A percentile compares a stretch with the other conserved stretches of the same genome.
Evolutionary conservation across 2,113 vertebrate genomes (phyloP).

Genomic region (Erpornis zantholeuca): DNA sequence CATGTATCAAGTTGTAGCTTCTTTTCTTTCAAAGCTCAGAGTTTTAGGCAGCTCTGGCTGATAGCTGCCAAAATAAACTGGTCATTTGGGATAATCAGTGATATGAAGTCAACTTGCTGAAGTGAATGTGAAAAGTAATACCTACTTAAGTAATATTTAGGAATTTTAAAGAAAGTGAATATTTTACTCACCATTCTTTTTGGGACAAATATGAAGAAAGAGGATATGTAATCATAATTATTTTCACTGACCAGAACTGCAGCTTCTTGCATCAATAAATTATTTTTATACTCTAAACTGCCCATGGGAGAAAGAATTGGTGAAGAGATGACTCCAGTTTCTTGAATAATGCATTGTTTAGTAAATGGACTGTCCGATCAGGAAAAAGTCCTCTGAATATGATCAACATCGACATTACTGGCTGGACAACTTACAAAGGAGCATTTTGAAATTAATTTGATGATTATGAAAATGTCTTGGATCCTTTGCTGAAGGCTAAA

Average conservation of each 20-base stretch:
- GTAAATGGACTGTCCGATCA: background rate
- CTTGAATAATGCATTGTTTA: slow-evolving; percentile 6
- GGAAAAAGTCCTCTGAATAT: background rate
- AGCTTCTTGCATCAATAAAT: background rate
- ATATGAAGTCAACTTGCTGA: background rate
- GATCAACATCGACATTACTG: slow-evolving; percentile 9
- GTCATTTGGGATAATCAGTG: background rate
- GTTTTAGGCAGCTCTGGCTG: background rate
- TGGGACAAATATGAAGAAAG: background rate
- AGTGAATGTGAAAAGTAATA: background rate
- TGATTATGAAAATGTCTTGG: slow-evolving; percentile 60
- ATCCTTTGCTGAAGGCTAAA: slow-evolving; percentile 72
- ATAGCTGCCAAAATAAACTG: background rate
- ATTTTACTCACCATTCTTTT: background rate
- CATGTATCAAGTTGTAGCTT: background rate
- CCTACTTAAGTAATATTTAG: background rate
- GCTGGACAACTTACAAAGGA: slow-evolving; percentile 43
- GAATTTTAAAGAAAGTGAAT: background rate
- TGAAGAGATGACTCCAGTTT: background rate
- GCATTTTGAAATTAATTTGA: slow-evolving; percentile 63
- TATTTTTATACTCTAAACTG: background rate
- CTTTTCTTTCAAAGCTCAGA: background rate
- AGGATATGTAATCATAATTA: background rate
- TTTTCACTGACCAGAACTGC: background rate
- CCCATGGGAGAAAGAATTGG: background rate